Base-by-base conservation (phyloP, 2,113 vertebrate species). In the Zapornia atra region DNA sequence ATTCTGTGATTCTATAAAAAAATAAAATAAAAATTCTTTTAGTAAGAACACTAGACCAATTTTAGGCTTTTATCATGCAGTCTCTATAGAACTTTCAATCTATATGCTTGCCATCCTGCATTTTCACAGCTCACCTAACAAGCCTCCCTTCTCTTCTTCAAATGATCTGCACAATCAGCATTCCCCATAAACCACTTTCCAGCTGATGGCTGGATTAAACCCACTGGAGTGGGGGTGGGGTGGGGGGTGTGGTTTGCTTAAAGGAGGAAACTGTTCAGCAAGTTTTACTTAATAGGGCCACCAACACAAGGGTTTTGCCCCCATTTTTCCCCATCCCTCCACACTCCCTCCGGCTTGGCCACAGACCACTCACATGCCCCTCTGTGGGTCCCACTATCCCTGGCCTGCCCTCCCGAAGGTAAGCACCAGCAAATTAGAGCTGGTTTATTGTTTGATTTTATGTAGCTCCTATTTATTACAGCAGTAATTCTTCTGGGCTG, bases 341-440 rank as follows among this genome's bases (percentile, higher is more conserved):
- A 4, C 17, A 69, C 0, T 26, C 21, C 2, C 28, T 64, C 42
- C 57, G 51, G n/a, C 57, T 56, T 36, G n/a, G 61, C 16, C 46
- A 50, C 1, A 24, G 26, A 34, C 12, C 28, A 69, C 13, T 10
- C 0, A 0, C 11, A 6, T 46, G 48, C 85, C 19, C n/a, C 36
- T 29, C 5, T 1, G 1, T 21, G 77, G 48, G 12, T 80, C 71
- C 65, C 34, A 42, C 17, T 12, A 7, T 21, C 48, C 59, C 14
- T 2, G 0, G 7, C 44, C 69, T 17, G 50, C 48, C 65, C 46
- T 78, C 26, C 22, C 4, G 4, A 48, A 46, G 13, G 54, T 53
- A 28, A 75, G n/a, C 1, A 6, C 5, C 63, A 60, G 29, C 63
- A 91, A 64, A 91, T 64, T 42, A 1, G 0, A 77, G 71, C 25